Evolutionary conservation across 2,888 invertebrate species (phyloP).

Genomic region (Antitype chi): DNA sequence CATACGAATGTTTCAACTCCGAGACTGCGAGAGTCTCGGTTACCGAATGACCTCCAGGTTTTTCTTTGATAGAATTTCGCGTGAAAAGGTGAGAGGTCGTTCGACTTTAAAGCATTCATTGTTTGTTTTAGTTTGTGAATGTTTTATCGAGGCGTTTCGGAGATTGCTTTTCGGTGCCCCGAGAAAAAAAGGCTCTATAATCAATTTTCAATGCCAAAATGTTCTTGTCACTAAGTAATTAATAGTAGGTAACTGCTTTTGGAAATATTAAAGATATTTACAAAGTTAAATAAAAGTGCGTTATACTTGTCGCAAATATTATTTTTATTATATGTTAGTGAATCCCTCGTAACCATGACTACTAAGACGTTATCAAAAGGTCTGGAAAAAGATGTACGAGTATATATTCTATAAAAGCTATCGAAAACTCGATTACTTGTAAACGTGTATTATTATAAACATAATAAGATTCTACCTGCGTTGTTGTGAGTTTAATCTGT

Average conservation of each 20-base stretch:
- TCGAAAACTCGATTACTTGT: constrained; percentile 21
- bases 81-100: constrained; percentile 46
- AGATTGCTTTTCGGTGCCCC: constrained; percentile 24
- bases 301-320: constrained; percentile 15
- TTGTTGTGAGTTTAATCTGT: constrained; percentile 40
- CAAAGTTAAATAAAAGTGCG: background rate
- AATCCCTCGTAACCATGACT: constrained; percentile 14
- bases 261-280: background rate
- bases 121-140: constrained; percentile 57
- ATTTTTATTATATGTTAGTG: constrained; percentile 14
- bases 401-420: background rate
- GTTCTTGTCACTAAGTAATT: constrained; percentile 10
- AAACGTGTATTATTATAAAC: constrained; percentile 22
- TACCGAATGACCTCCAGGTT: constrained; percentile 49
- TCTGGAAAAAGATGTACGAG: background rate
- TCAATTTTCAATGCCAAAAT: background rate
- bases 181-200: background rate
- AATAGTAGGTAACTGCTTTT: background rate
- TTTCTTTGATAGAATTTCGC: constrained; percentile 58
- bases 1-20: constrained; percentile 66
- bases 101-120: constrained; percentile 50
- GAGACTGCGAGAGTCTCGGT: constrained; percentile 29
- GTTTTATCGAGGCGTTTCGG: constrained; percentile 43
- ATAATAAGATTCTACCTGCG: constrained; percentile 10
- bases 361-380: constrained; percentile 28